Base-by-base conservation (phyloP, 2,113 vertebrate genomes). In the Chloropsis cyanopogon region DNA sequence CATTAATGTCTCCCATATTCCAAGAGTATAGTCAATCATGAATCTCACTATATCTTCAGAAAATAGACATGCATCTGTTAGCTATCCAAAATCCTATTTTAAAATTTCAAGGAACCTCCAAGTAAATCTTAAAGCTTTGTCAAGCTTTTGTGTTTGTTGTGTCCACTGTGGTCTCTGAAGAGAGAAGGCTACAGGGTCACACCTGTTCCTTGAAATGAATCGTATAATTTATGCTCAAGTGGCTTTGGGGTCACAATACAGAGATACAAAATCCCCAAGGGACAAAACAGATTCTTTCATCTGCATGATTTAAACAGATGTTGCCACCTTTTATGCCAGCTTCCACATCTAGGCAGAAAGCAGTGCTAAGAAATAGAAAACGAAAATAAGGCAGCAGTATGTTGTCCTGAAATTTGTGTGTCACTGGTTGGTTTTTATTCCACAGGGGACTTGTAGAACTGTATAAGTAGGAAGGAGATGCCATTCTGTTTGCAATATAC, bases 171-270 rank as follows among this genome's bases (percentile, higher is more conserved):
- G 75, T 93, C 84, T 56, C 95, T 77, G 53, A 85, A 60, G 76
- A 57, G 66, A 33, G 24, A 37, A 92, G 86, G 82, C 64, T 86
- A 41, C 41, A 37, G 65, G 94, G 96, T 97, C 96, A 95, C 97
- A 98, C 96, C 97, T 98, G 97, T 94, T 97, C 53, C 70, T 87
- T 75, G 78, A 64, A 87, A 65, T n/a, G 63, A 88, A 39, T 50
- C 4, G 1, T 56, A 21, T 90, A 92, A 97, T 96, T 97, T 95
- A 96, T 96, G 85, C 65, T 73, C 10, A 2, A 82, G 73, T 93
- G 86, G 72, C 95, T 94, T 84, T 71, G 44, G 39, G 91, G 94
- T 90, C 92, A 93, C 18, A 59, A 73, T 72, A n/a, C 31, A 68
- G 79, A 96, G 86, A 90, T 90, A 68, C n/a, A 49, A 50, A 76